Percentiles rank a stretch among this genome's conserved stretches.
These are phyloP conservation scores for Rhea pennata DNA, from an alignment of 2,113 vertebrate genomes.

Conservation along the genomic window DNA sequence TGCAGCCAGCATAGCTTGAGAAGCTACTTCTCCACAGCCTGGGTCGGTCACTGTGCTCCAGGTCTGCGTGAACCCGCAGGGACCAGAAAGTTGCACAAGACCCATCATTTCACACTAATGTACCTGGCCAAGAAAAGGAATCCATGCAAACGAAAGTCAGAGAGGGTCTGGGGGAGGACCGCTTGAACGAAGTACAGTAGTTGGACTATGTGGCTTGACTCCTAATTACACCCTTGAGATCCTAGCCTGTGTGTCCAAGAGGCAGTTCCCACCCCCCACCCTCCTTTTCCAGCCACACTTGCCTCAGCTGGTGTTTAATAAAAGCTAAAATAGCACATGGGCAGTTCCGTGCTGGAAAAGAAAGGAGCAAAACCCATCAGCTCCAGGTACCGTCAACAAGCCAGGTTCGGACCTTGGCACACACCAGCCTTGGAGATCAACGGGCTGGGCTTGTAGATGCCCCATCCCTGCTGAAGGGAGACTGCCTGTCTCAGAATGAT, in stretches of 20 bases:
- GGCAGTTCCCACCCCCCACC: not conserved
- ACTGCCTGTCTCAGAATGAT: not conserved
- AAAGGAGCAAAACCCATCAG: not conserved
- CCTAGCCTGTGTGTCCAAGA: not conserved
- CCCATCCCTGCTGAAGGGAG: not conserved
- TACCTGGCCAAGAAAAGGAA: not conserved
- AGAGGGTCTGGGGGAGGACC: not conserved
- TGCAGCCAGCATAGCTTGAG: not conserved
- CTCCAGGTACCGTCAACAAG: not conserved
- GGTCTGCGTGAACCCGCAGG: not conserved
- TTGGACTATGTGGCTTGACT: accelerated
- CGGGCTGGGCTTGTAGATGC: not conserved
- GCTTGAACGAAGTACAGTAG: not conserved
- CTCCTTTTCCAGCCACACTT: not conserved
- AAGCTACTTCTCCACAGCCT: too few species aligned
- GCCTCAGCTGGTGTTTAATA: not conserved
- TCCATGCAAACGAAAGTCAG: not conserved
- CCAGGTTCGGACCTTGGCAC: not conserved
- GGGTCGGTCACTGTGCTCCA: not conserved
- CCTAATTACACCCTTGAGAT: not conserved
- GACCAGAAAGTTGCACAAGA: not conserved
- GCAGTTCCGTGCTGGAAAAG: not conserved
- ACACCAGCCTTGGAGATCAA: not conserved
- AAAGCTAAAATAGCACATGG: not conserved
- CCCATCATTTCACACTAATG: too few species aligned